Base-by-base conservation (phyloP, 2,888 invertebrate species). In the Nemapogon koenigi region DNA sequence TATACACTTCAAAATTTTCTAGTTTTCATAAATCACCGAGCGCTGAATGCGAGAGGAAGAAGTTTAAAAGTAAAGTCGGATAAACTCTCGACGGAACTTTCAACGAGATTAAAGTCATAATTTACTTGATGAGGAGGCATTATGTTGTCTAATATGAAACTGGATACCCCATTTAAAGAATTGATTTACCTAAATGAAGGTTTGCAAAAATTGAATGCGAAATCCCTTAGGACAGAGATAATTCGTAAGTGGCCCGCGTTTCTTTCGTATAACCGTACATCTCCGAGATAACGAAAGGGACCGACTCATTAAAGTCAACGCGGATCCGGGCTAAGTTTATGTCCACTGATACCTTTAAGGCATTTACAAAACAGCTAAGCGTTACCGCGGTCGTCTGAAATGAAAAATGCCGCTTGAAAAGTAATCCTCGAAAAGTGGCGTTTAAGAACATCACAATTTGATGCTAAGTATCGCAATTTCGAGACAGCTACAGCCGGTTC, bases 381-480 rank as follows among this genome's bases (percentile, higher is more conserved):
- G 59, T 52, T 16, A 22, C 38, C 22, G 53, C 60, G 60, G 62
- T 50, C 52, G 53, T 52, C 44, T 49, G 53, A 59, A 63, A 59
- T 62, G 62, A 62, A 70, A 70, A 71, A 57, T 52, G 51, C 52
- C 53, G 49, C 53, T 49, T 53, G 57, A 53, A 48, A 49, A 52
- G 57, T 75, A 73, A 76, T 73, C 71, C 66, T 49, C 50, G 53
- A 44, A 55, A 59, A 70, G 70, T 62, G 56, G 61, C 66, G 62
- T 64, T 70, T 65, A 70, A 71, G 61, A 62, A 59, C 61, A 62
- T 59, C 59, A 67, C 68, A 68, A 75, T 75, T 75, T 76, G 72
- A 73, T 71, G 67, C 62, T 73, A 71, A 75, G 73, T 69, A 69
- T 66, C 62, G 68, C 70, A 66, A 71, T 76, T 69, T 70, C 57